phyloP scores from a whole-genome alignment of 30 jellyfish, hydroid and myxozoan genomes.

The Catostylus mosaicus region DNA sequence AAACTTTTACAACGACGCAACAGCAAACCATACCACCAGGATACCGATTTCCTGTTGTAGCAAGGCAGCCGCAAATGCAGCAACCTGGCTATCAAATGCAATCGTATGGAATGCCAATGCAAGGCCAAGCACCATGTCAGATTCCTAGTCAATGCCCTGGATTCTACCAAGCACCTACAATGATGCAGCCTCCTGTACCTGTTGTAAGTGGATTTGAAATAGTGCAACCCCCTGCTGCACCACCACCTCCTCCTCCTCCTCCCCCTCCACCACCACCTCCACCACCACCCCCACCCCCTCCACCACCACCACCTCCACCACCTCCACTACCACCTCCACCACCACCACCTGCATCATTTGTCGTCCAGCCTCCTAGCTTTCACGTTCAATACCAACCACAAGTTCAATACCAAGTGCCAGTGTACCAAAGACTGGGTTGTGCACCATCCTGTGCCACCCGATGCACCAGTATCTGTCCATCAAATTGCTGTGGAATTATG shows the following conservation, averaged over 20 bases:
- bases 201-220: conserved; percentile 47
- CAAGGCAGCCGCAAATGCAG: conserved; percentile 51
- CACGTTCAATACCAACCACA: conserved; percentile 46
- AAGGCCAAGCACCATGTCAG: conserved; percentile 68
- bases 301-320: conserved; percentile 48
- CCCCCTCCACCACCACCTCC: conserved; percentile 47
- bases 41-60: conserved; percentile 37
- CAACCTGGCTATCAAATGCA: conserved; percentile 53
- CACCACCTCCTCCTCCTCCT: conserved; percentile 46
- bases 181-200: conserved; percentile 51
- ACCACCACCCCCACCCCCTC: conserved; percentile 39
- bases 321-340: conserved; percentile 56
- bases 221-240: conserved; percentile 16
- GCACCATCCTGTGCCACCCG: conserved; percentile 67
- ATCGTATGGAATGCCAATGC: conserved; percentile 55
- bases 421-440: conserved; percentile 45
- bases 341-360: conserved; percentile 8
- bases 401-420: conserved; percentile 39
- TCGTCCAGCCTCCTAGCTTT: conserved; percentile 25
- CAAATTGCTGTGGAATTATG: conserved; percentile 91
- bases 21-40: conserved; percentile 67
- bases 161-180: conserved; percentile 43
- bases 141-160: conserved; percentile 67
- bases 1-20: conserved; percentile 24
- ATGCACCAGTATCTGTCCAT: conserved; percentile 65